phyloP scores from a whole-genome alignment of 2,113 vertebrate genomes.

The Xiphorhynchus elegans region DNA sequence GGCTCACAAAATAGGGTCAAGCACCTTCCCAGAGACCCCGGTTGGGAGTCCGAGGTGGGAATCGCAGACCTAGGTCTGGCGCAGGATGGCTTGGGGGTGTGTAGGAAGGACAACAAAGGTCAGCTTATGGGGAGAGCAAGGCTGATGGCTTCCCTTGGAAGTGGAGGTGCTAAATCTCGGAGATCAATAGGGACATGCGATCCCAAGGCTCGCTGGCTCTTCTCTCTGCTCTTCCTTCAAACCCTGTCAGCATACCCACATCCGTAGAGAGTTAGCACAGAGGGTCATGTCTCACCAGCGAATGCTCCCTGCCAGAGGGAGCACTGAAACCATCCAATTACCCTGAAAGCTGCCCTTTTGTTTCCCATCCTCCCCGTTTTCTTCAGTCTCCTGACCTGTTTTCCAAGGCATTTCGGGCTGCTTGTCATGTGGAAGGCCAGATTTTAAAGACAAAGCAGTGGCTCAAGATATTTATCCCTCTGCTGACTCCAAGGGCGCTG shows the following conservation, averaged over 20 bases:
- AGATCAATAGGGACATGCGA: not conserved
- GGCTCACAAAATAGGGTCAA: not conserved
- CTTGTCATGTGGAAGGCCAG: not conserved
- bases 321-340: not conserved
- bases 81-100: not conserved
- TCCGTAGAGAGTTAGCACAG: not conserved
- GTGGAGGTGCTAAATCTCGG: not conserved
- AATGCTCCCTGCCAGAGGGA: not conserved
- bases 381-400: slow-evolving; percentile 9
- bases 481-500: not conserved
- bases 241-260: not conserved
- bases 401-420: not conserved
- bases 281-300: not conserved
- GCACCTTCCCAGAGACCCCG: not conserved
- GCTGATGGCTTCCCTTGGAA: not conserved
- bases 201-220: not conserved
- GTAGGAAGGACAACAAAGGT: not conserved
- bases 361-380: not conserved
- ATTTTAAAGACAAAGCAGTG: slow-evolving; percentile 15
- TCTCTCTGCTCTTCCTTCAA: not conserved
- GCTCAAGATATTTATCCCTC: not conserved
- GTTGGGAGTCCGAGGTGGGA: not conserved
- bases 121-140: not conserved
- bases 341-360: slow-evolving; percentile 12
- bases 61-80: not conserved